These are phyloP conservation scores for Podotricha telesiphe DNA, from an alignment of 2,888 invertebrate genomes.

Conservation along the genomic window DNA sequence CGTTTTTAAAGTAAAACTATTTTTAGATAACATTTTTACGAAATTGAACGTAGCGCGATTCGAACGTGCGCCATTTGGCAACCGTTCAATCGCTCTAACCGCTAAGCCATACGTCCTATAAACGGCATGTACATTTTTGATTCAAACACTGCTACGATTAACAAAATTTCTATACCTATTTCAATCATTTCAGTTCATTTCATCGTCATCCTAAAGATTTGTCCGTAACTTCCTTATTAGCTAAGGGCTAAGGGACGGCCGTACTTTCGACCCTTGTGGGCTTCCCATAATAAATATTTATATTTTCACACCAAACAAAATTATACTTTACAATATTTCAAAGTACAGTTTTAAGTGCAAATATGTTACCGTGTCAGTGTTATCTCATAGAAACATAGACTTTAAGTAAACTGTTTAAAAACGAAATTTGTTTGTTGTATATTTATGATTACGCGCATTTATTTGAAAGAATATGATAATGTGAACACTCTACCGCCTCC, in stretches of 20 bases:
- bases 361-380: no score
- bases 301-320: conserved; percentile 39
- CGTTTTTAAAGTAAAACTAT: no score
- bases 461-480: conserved; percentile 31
- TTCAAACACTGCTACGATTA: no score
- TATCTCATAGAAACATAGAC: no score
- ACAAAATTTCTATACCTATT: neutral
- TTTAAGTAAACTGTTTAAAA: no score
- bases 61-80: no score
- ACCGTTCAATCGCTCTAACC: no score
- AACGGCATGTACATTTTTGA: no score
- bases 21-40: no score
- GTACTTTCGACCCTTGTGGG: conserved; percentile 5
- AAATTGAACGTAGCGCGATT: no score
- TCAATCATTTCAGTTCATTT: conserved; percentile 4
- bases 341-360: conserved; percentile 31
- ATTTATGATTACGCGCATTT: conserved; percentile 1
- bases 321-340: conserved; percentile 40
- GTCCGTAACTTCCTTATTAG: neutral
- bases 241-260: neutral
- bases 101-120: no score
- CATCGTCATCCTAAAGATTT: neutral
- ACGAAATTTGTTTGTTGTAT: no score
- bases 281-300: conserved; percentile 47
- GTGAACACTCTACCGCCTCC: conserved; percentile 15